Evolutionary conservation across 1,140 invertebrate genomes (phyloP).

Genomic region (Anastatus disparis): DNA sequence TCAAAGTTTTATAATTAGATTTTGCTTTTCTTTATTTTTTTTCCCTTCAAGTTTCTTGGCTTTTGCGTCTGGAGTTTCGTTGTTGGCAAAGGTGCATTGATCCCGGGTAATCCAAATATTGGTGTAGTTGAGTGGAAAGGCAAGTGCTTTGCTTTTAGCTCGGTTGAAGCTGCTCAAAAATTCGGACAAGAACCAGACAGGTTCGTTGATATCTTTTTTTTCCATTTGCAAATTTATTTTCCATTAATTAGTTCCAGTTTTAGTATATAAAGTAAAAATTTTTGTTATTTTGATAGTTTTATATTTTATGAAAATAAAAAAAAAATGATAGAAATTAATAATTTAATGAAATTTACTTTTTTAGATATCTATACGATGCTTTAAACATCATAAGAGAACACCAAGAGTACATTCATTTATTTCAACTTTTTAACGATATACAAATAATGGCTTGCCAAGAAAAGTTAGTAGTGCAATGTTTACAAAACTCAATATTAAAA

Average conservation of each 20-base stretch:
- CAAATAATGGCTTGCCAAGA: conserved; percentile 60
- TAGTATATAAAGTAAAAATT: neutral
- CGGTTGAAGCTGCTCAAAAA: conserved; percentile 65
- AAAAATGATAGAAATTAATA: too few species aligned
- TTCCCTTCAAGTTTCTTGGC: conserved; percentile 72
- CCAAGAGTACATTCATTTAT: conserved; percentile 70
- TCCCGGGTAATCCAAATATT: conserved; percentile 75
- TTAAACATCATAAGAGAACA: conserved; percentile 69
- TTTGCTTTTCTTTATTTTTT: conserved; percentile 1
- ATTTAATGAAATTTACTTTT: conserved; percentile 28
- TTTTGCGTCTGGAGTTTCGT: conserved; percentile 74
- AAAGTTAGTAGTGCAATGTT: conserved; percentile 47
- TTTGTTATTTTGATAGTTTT: too few species aligned
- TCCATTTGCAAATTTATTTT: neutral
- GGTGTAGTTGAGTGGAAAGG: conserved; percentile 69
- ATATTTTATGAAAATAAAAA: too few species aligned
- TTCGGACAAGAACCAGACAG: conserved; percentile 72
- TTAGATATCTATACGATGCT: conserved; percentile 66
- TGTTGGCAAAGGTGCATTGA: conserved; percentile 69
- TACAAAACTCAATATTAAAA: too few species aligned
- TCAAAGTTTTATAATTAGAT: neutral
- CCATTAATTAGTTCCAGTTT: neutral
- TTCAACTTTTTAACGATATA: conserved; percentile 69
- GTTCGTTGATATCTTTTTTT: conserved; percentile 60
- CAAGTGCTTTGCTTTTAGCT: conserved; percentile 71